Evolutionary conservation across 1,140 invertebrate genomes (phyloP), one percentile per base, ranked within the genome.

Genomic region (Charaxes varanes): DNA sequence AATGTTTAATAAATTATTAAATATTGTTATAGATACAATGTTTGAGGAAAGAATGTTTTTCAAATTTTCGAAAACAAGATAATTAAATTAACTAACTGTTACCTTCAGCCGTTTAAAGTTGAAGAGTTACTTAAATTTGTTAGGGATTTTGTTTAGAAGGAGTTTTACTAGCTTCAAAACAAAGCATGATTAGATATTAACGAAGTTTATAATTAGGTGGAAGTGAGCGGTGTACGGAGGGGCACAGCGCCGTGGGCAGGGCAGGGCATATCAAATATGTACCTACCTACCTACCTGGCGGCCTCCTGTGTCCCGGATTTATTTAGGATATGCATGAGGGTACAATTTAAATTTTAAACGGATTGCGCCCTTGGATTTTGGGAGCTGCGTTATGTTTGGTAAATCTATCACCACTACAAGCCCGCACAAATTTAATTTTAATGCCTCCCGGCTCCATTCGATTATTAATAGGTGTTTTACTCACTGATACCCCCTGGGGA

Each of bases 291-390:
- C 70, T 77, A 83, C 71, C 64, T 72, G 41, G 47, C 41, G 38
- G 61, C 61, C 67, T 71, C 61, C 59, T 61, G 65, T 67, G 58
- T 70, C 49, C 65, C 65, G 73, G 76, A 83, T 80, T 83, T 83
- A 80, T 83, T 83, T 79, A 77, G 76, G 76, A 73, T 83, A 83
- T 83, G 79, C 76, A 80, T 80, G 79, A 83, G 74, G 79, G 79
- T 79, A 67, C 59, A 53, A 73, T 79, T 83, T 80, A 83, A 83
- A 83, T 80, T 83, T 83, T 83, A 83, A 83, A 80, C 65, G 74
- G 74, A 79, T 79, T 80, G 71, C 56, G 68, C 74, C 74, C 74
- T 80, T 80, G 72, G 71, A 73, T 77, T 74, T 65, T 52, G 46
- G 62, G 47, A 57, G 14, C 56, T 59, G 49, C 64, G 64, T 74